Conservation (phyloP, 2,888 invertebrate species). For the Atrina japonica region DNA sequence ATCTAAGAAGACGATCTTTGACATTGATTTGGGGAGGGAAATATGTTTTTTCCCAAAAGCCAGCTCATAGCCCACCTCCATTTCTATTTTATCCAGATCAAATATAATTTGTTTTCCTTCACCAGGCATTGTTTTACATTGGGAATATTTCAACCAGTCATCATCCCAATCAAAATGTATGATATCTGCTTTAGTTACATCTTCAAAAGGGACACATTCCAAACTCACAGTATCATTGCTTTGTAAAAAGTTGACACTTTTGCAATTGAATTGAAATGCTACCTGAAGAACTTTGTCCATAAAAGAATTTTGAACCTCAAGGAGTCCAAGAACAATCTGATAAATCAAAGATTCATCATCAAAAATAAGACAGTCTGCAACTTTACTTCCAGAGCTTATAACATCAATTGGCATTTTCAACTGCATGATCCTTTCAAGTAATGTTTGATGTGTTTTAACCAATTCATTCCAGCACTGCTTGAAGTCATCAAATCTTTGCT, state of each 20-base stretch:
- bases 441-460: background rate
- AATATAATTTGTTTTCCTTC: conserved; percentile 43
- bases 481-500: conserved; percentile 29
- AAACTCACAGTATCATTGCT: conserved; percentile 15
- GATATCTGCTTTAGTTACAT: conserved; percentile 34
- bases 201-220: conserved; percentile 30
- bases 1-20: conserved; percentile 51
- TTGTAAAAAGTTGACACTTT: conserved; percentile 37
- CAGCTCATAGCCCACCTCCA: conserved; percentile 39
- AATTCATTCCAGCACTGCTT: conserved; percentile 35
- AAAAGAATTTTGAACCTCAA: conserved; percentile 51
- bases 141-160: conserved; percentile 40
- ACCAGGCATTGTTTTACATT: conserved; percentile 46
- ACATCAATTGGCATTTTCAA: background rate
- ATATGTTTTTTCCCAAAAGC: conserved; percentile 43
- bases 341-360: conserved; percentile 36
- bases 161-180: conserved; percentile 36
- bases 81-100: conserved; percentile 55
- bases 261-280: conserved; percentile 14
- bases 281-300: conserved; percentile 39
- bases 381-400: conserved; percentile 28
- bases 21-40: conserved; percentile 30
- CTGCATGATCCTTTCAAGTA: background rate
- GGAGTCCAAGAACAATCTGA: conserved; percentile 39
- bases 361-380: conserved; percentile 48